phyloP scores from a whole-genome alignment of 2,888 invertebrate species.

The Xanthia icteritia region DNA sequence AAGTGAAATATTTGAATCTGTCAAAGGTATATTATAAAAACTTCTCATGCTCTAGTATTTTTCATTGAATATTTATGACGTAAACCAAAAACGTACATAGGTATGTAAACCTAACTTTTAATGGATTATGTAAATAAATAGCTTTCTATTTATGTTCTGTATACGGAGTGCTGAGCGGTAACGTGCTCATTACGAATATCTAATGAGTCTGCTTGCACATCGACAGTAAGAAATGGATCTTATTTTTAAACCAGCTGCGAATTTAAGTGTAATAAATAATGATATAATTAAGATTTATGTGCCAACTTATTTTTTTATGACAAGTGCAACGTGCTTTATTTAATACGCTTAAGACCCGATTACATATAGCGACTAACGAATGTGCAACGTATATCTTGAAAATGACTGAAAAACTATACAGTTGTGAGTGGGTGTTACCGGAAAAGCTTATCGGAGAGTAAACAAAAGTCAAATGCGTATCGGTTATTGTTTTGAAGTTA shows the following conservation, averaged over 20 bases:
- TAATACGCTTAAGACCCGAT: neutral
- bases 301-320: neutral
- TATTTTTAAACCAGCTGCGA: conserved; percentile 27
- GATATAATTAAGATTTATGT: conserved; percentile 48
- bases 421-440: neutral
- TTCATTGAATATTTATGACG: conserved; percentile 55
- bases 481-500: conserved; percentile 1
- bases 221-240: conserved; percentile 45
- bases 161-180: conserved; percentile 55
- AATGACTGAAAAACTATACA: neutral
- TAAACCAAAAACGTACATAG: conserved; percentile 43
- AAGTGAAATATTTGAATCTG: conserved; percentile 41
- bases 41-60: conserved; percentile 44
- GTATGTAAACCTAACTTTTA: conserved; percentile 55
- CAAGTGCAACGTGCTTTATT: neutral
- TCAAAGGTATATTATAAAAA: conserved; percentile 35
- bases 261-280: conserved; percentile 37
- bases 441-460: neutral
- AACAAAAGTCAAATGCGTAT: neutral
- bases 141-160: conserved; percentile 69
- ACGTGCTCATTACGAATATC: conserved; percentile 64
- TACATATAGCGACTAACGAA: neutral
- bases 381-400: neutral
- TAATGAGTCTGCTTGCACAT: conserved; percentile 58
- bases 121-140: conserved; percentile 68